Evolutionary conservation across 1,140 invertebrate species (phyloP), one percentile per base, ranked within the genome.

Genomic region (Proctacanthus coquilletti): DNA sequence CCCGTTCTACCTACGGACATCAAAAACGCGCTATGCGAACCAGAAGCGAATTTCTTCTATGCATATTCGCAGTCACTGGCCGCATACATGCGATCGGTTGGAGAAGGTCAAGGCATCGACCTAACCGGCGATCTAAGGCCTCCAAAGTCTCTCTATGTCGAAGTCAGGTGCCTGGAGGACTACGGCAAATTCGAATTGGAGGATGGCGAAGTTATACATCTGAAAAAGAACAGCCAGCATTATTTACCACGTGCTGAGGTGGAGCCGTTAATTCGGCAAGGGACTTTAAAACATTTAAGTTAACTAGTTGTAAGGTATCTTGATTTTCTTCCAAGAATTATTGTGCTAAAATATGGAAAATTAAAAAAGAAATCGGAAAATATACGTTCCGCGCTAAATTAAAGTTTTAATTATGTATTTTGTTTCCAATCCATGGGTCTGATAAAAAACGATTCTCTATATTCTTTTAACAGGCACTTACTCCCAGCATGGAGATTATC

Each of bases 141-240:
- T 38, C 92, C 92, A 2, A 96, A 96, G 58, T 79, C 81, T 9
- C 64, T 95, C 10, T 94, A 83, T 53, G 79, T 95, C 40, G 86
- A 95, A 70, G 89, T 95, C 2, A 65, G 84, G 20, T 94, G 89
- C 59, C 51, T 94, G 18, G 63, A 71, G 30, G 88, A 97, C 62
- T 92, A 91, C 66, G 93, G 93, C 1, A 87, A 86, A 61, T 77
- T 92, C 52, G 92, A 97, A 61, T 69, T 93, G 11, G 88, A 89
- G 51, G 84, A 93, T 69, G 94, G 93, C 23, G 80, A 85, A 53
- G 71, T 82, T 1, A 73, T 97, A 17, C 69, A 81, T 36, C 63
- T 98, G 1, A 89, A 86, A 58, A 92, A 92, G 61, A 86, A 96
- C 55, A 92, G 81, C 47, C 79, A 85, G 63, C 88, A 96, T 63